Evolutionary conservation across 1,140 invertebrate species (phyloP).

Genomic region (Drosophila lacertosa): DNA sequence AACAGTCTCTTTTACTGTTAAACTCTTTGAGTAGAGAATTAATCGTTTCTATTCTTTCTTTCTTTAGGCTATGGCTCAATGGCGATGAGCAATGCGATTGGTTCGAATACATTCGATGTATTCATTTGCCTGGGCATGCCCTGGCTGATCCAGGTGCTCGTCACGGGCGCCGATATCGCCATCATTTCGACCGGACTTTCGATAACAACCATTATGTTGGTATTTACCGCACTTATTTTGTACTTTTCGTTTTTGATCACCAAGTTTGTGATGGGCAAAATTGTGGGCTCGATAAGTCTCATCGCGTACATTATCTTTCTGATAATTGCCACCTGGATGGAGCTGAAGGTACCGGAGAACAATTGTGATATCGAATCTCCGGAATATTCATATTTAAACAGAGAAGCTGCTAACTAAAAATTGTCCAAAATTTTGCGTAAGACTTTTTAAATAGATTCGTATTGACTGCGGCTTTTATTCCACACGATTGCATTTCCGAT

Average conservation of each 20-base stretch:
- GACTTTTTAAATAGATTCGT: too few relatives aligned
- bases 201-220: slow-evolving; percentile 90
- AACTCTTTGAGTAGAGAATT: neutral
- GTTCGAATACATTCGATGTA: slow-evolving; percentile 95
- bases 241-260: slow-evolving; percentile 86
- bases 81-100: slow-evolving; percentile 94
- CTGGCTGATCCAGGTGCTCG: slow-evolving; percentile 91
- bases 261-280: slow-evolving; percentile 86
- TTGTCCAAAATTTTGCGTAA: neutral
- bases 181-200: slow-evolving; percentile 90
- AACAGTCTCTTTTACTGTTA: neutral
- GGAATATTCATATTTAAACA: neutral
- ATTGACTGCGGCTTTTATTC: too few relatives aligned
- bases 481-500: too few relatives aligned
- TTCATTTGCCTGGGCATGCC: slow-evolving; percentile 92
- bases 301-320: slow-evolving; percentile 90
- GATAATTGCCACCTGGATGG: slow-evolving; percentile 89
- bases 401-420: neutral
- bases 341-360: slow-evolving; percentile 90
- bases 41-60: neutral
- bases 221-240: slow-evolving; percentile 88
- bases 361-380: slow-evolving; percentile 85
- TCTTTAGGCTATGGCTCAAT: slow-evolving; percentile 89
- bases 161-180: slow-evolving; percentile 85
- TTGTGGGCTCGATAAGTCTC: slow-evolving; percentile 89